Evolutionary conservation across 2,113 vertebrate genomes (phyloP).

Genomic region (Chionis minor): DNA sequence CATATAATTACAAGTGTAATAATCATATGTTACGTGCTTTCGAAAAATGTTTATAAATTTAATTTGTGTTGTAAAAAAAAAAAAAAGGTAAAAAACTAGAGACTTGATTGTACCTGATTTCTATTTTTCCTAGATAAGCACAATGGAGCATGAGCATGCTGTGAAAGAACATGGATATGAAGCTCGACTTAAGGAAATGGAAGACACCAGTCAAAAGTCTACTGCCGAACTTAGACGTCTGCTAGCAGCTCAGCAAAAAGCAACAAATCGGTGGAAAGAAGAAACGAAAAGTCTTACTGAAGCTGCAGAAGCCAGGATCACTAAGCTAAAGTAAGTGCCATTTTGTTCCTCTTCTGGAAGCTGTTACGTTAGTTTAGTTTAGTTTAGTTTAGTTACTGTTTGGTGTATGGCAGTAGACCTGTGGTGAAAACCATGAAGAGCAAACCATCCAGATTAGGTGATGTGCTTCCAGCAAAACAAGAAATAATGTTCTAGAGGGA

Average conservation of each 20-base stretch:
- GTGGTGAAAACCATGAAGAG: neutral
- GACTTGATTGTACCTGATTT: neutral
- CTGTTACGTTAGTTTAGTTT: no score
- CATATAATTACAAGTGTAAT: neutral
- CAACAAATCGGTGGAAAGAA: slow-evolving; percentile 86
- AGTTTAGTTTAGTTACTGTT: neutral
- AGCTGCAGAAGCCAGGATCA: slow-evolving; percentile 80
- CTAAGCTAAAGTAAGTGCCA: slow-evolving; percentile 81
- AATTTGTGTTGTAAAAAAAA: neutral
- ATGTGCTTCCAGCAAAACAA: neutral
- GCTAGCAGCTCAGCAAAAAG: slow-evolving; percentile 86
- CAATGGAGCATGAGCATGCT: slow-evolving; percentile 87
- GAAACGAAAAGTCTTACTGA: slow-evolving; percentile 83
- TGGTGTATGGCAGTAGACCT: neutral
- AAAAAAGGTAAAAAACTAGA: neutral
- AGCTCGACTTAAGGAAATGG: slow-evolving; percentile 83
- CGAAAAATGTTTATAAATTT: neutral
- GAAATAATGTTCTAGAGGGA: neutral
- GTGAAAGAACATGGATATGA: slow-evolving; percentile 85
- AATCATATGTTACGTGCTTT: neutral
- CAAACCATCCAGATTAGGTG: neutral
- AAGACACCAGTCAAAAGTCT: slow-evolving; percentile 83
- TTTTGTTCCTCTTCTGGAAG: neutral
- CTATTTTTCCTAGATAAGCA: slow-evolving; percentile 78
- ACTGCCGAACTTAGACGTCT: slow-evolving; percentile 81